Evolutionary conservation across 2,888 invertebrate genomes (phyloP), one percentile per base, ranked within the genome.

Genomic region (Rhaphigaster nebulosa): DNA sequence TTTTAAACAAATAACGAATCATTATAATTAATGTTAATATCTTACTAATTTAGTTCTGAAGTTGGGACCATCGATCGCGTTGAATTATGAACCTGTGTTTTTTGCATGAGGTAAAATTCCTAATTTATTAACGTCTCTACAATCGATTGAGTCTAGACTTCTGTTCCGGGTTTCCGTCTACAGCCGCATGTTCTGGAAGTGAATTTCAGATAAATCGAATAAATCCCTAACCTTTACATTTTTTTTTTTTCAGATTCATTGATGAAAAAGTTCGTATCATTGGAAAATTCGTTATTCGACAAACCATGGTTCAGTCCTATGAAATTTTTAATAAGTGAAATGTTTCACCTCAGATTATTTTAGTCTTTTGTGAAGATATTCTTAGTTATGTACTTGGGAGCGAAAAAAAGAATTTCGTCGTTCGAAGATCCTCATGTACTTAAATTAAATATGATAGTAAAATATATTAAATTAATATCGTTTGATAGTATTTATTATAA

Each of bases 81-180:
- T 34, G 34, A 34, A 76, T 76, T 76, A 76, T 20, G 18, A 65
- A 65, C 65, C 29, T 65, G 65, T 76, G 20, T 38, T 38, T 26
- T 76, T 76, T 38, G 20, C 20, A 1, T 34, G 5, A 38, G 70
- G 34, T 23, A 8, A 4, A 38, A 76, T 76, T 76, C 13, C 8
- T 76, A 76, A 76, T 23, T 76, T 38, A 76, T 18, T 38, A 38
- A 70, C 34, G 34, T 23, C 34, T 15, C 70, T 20, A 23, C 34
- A 8, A 76, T 76, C 70, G 70, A 76, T 76, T 38, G 34, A 23
- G 70, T 76, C 70, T 76, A 76, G 70, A 76, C 70, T 20, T 76
- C 34, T 38, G 70, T 76, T 76, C 70, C 70, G 70, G 70, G 18
- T 38, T 76, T 76, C 38, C 20, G 18, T 76, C 34, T 34, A 8